Conservation (phyloP, 2,113 vertebrate species). For the Orcinus orca region DNA sequence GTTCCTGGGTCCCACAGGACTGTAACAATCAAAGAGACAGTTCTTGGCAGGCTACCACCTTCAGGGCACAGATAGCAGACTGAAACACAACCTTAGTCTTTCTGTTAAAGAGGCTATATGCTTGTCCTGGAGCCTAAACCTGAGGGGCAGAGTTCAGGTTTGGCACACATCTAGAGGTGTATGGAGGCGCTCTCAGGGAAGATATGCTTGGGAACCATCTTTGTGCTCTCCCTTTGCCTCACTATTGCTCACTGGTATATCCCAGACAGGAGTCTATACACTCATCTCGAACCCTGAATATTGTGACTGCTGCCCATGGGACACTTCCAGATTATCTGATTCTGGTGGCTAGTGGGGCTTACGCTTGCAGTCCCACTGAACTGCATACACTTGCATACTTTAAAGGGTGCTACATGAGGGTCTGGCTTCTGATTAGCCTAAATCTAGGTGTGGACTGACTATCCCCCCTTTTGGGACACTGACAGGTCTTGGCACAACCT, state of each 20-base stretch:
- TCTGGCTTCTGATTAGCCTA: background rate
- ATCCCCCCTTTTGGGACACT: background rate
- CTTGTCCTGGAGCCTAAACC: background rate
- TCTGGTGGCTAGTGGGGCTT: background rate
- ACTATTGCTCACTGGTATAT: background rate
- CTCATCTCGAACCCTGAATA: background rate
- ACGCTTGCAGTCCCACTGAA: background rate
- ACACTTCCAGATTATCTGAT: background rate
- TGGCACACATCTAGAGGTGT: background rate
- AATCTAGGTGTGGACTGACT: background rate
- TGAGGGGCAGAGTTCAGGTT: background rate
- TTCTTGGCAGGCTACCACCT: background rate
- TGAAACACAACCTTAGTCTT: background rate
- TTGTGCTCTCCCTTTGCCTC: background rate
- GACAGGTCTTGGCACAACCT: background rate
- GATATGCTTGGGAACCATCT: background rate
- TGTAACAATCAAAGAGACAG: background rate
- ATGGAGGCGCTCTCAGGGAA: background rate
- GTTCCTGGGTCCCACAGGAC: background rate
- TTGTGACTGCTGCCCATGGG: background rate
- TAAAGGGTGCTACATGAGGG: background rate
- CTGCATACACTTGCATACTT: no score
- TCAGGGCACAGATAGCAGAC: background rate
- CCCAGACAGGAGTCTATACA: background rate
- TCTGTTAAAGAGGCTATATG: background rate